A percentile compares a stretch with the other conserved stretches of the same genome.
Conservation (phyloP, 2,888 invertebrate species). For the Drosophila paranaensis region DNA sequence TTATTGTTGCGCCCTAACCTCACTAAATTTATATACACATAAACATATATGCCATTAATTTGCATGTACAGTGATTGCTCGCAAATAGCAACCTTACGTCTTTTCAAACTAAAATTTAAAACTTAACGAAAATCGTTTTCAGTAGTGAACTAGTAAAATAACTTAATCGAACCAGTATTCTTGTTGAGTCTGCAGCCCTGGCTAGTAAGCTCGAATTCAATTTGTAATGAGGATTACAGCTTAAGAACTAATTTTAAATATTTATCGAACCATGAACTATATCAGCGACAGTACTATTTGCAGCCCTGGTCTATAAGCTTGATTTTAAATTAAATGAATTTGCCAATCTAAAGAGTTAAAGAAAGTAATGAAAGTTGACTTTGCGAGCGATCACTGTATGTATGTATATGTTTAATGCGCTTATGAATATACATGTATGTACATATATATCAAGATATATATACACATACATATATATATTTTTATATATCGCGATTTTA, state of each 20-base stretch:
- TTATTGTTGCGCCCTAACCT: slow-evolving; percentile 51
- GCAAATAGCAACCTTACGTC: not conserved
- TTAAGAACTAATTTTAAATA: no score
- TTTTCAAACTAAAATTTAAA: not conserved
- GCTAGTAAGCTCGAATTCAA: not conserved
- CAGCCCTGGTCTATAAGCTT: no score
- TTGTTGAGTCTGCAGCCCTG: not conserved
- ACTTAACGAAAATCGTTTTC: not conserved
- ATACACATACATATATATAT: slow-evolving; percentile 3
- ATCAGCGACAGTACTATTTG: no score
- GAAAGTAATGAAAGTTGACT: not conserved
- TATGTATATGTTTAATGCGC: no score
- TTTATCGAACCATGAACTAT: not conserved
- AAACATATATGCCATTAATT: slow-evolving; percentile 10
- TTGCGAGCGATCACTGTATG: slow-evolving; percentile 12
- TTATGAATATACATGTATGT: not conserved
- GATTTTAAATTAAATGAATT: not conserved
- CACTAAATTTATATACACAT: slow-evolving; percentile 51
- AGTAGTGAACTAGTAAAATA: no score
- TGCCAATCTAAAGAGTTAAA: not conserved
- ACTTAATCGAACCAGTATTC: not conserved
- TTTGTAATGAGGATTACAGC: not conserved
- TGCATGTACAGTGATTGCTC: slow-evolving; percentile 19
- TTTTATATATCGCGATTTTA: slow-evolving; percentile 27
- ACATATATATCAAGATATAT: not conserved